Percentiles rank a stretch among this genome's conserved stretches.
Evolutionary conservation across 2,113 vertebrate species (phyloP).

Genomic region (Syngnathus floridae): DNA sequence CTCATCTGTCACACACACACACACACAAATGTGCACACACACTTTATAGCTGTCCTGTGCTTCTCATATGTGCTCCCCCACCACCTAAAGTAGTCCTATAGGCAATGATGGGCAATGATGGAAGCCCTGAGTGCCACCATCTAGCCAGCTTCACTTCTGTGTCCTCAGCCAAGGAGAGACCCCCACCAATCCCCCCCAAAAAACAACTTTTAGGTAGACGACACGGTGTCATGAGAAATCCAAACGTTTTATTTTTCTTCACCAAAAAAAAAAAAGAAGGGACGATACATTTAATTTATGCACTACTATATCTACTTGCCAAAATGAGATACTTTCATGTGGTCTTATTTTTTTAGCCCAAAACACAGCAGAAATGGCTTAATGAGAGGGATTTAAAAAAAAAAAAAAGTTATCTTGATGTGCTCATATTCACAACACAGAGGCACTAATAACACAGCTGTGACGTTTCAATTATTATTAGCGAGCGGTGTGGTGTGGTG

Average conservation of each 20-base stretch:
- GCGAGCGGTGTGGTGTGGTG: conserved; percentile 28
- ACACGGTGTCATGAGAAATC: conserved; percentile 62
- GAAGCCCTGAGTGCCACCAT: conserved; percentile 66
- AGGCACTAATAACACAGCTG: conserved; percentile 21
- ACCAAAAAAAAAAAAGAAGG: conserved; percentile 43
- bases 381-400: conserved; percentile 43
- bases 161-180: conserved; percentile 50
- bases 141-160: conserved; percentile 69
- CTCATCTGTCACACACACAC: conserved; percentile 17
- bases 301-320: conserved; percentile 80
- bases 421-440: neutral
- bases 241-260: conserved; percentile 51
- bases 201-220: neutral
- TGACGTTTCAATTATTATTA: neutral
- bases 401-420: conserved; percentile 2
- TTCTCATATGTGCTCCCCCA: conserved; percentile 24
- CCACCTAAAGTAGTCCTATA: conserved; percentile 58
- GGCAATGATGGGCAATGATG: conserved; percentile 50
- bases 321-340: conserved; percentile 77
- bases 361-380: conserved; percentile 44
- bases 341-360: conserved; percentile 76
- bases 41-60: conserved; percentile 24
- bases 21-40: neutral
- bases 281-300: conserved; percentile 64
- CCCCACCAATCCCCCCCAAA: conserved; percentile 37